Evolutionary conservation across 2,797 vertebrate genomes (phyloP), one percentile per base, ranked within the genome.

Genomic region (Danionella dracula): DNA sequence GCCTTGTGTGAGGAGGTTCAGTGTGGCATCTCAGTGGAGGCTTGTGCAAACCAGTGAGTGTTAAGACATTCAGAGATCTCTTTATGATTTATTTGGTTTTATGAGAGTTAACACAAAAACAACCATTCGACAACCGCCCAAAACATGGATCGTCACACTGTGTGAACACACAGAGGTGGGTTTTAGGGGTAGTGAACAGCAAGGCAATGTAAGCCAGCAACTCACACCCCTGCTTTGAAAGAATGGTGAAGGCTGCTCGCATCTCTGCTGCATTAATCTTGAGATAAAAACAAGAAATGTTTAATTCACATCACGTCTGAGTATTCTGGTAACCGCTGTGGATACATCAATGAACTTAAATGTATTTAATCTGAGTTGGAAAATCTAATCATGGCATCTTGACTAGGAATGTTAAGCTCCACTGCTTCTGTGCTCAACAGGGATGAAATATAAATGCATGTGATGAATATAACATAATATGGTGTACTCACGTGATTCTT

Each of bases 1-100:
- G 85, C 82, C 84, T 89, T 87, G 86, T 49, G 65, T 80, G 84
- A 82, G 87, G 89, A 87, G 86, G 86, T 93, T 94, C 89, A 94
- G 86, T 92, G 89, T 89, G 86, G 88, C 91, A 89, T 90, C 91
- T 92, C 88, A 90, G 83, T 86, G 85, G 90, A 93, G 88, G 10
- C 50, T 35, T 50, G 11, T n/a, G 44, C 11, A 40, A 50, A 55
- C 51, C 27, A 67, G 27, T 19, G 32, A 46, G 29, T 45, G 32
- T 20, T 48, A 38, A 59, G 17, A 59, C 15, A 45, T 41, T 72
- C 60, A 88, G 86, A 78, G 79, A 79, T 76, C 9, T 53, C 21
- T 27, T 2, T n/a, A 21, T 20, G 6, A 6, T 27, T 27, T 27
- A 27, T 73, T 74, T 82, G 77, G 79, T 77, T 78, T 77, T 54